Percentiles rank a stretch among this genome's conserved stretches.
These are phyloP conservation scores for Lates japonicus DNA, from an alignment of 2,797 vertebrate genomes.

Conservation along the genomic window DNA sequence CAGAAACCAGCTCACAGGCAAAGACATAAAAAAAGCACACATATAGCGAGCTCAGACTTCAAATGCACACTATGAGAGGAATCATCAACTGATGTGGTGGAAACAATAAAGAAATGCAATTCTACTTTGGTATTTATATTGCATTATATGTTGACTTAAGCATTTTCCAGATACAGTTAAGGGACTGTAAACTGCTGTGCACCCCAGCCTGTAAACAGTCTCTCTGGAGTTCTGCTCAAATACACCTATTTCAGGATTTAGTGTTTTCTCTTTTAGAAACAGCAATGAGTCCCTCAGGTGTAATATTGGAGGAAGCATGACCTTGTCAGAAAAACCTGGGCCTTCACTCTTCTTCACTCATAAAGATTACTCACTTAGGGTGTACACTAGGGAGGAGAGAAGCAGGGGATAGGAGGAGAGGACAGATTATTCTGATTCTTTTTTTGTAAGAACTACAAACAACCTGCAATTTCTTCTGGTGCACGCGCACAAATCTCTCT, in stretches of 20 bases:
- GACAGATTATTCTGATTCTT: conserved; percentile 43
- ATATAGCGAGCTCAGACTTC: neutral
- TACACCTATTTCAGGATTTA: conserved; percentile 47
- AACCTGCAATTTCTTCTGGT: conserved; percentile 56
- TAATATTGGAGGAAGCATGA: conserved; percentile 61
- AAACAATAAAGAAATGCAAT: conserved; percentile 25
- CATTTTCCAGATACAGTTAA: conserved; percentile 14
- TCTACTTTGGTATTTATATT: conserved; percentile 19
- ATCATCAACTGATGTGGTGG: neutral
- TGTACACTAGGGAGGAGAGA: conserved; percentile 32
- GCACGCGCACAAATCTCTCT: conserved; percentile 30
- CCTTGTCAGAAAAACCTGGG: conserved; percentile 69
- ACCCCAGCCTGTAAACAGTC: conserved; percentile 35
- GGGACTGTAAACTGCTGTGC: conserved; percentile 7
- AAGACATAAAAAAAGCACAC: conserved; percentile 6
- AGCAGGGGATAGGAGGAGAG: conserved; percentile 16
- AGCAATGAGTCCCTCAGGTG: conserved; percentile 60
- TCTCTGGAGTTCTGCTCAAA: conserved; percentile 48
- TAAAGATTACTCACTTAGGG: conserved; percentile 58
- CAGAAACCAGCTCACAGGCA: conserved; percentile 27
- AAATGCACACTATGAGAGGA: neutral
- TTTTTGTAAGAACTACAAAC: conserved; percentile 45
- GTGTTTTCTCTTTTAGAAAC: conserved; percentile 57
- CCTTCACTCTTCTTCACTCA: conserved; percentile 47
- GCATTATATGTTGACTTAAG: conserved; percentile 1